Evolutionary conservation across 1,140 invertebrate genomes (phyloP).

Genomic region (Cotesia chilonis): DNA sequence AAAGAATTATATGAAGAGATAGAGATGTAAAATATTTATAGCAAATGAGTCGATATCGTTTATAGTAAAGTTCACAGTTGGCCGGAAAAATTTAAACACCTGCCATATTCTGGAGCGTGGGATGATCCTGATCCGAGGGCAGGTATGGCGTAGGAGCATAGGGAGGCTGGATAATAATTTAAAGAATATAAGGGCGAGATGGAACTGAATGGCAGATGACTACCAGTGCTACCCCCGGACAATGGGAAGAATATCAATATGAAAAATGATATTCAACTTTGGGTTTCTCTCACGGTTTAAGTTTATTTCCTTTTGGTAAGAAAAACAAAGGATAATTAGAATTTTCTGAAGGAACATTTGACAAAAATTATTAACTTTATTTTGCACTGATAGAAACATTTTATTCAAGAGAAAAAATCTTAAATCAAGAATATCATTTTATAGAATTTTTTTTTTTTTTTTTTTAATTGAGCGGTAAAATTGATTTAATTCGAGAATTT

Average conservation of each 20-base stretch:
- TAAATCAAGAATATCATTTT: no score
- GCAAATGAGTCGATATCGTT: not conserved
- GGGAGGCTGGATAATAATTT: constrained; percentile 11
- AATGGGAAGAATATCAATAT: not conserved
- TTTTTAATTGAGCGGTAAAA: no score
- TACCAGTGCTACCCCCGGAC: not conserved
- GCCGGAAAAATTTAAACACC: constrained; percentile 12
- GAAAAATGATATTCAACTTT: not conserved
- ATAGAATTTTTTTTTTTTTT: no score
- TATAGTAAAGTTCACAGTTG: not conserved
- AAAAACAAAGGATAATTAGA: no score
- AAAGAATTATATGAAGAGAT: no score
- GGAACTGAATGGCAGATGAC: constrained; percentile 15
- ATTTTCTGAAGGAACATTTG: no score
- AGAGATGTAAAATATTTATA: not conserved
- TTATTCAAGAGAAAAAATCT: no score
- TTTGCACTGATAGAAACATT: no score
- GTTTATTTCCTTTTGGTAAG: not conserved
- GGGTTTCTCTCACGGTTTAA: constrained; percentile 16
- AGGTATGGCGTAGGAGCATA: not conserved
- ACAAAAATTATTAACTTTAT: no score
- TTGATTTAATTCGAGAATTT: no score
- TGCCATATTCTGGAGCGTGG: constrained; percentile 25
- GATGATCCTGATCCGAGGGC: constrained; percentile 8
- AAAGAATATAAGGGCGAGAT: not conserved